These are phyloP conservation scores for Trematomus bernacchii DNA, from an alignment of 2,797 vertebrate genomes.

Conservation along the genomic window DNA sequence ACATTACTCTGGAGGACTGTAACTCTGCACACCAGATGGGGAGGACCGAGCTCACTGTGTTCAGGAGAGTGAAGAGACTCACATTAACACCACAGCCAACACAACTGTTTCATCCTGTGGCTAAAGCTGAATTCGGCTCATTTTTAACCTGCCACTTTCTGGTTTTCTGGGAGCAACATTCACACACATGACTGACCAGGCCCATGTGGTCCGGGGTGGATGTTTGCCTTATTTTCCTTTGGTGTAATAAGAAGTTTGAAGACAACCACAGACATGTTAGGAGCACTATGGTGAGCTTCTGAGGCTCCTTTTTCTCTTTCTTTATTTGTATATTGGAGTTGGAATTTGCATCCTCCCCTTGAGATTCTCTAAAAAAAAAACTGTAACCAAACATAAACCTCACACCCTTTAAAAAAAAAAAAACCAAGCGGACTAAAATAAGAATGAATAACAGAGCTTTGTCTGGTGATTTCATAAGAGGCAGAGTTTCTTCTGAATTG, in stretches of 20 bases:
- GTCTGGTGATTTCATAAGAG: conserved; percentile 27
- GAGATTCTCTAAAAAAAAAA: conserved; percentile 25
- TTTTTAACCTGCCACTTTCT: conserved; percentile 36
- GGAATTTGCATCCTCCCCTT: conserved; percentile 25
- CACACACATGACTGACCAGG: conserved; percentile 7
- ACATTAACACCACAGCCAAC: conserved; percentile 50
- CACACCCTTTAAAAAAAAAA: conserved; percentile 29
- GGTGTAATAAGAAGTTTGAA: conserved; percentile 45
- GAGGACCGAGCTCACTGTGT: conserved; percentile 47
- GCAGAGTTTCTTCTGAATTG: not conserved
- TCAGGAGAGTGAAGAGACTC: conserved; percentile 58
- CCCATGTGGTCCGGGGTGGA: conserved; percentile 28
- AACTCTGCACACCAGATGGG: conserved; percentile 64
- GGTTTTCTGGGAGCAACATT: conserved; percentile 42
- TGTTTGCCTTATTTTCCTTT: conserved; percentile 42
- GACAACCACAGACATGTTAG: conserved; percentile 45
- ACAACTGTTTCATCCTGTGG: conserved; percentile 65
- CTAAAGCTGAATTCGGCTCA: conserved; percentile 27
- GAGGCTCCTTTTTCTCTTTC: conserved; percentile 6
- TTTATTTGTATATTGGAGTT: conserved; percentile 31
- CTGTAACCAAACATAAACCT: conserved; percentile 25
- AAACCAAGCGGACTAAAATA: conserved; percentile 5
- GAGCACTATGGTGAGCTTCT: conserved; percentile 26
- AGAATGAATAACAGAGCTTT: not conserved
- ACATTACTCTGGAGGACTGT: conserved; percentile 72